Evolutionary conservation across 1,140 invertebrate genomes (phyloP), one percentile per base, ranked within the genome.

Genomic region (Brachionus rubens): DNA sequence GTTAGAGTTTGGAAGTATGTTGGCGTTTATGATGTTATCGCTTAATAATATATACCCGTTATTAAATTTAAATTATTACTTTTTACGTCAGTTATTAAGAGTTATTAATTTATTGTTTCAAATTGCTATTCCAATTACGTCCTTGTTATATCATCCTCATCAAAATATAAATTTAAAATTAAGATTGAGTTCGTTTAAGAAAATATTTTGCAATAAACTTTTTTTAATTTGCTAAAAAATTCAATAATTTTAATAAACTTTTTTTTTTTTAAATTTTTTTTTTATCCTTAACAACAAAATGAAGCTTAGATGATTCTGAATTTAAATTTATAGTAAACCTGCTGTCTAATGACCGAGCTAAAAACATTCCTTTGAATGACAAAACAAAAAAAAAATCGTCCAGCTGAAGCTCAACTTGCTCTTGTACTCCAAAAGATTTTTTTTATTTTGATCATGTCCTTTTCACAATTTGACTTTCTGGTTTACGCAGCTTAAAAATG

Each of bases 21-120:
- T 65, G 3, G 40, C 41, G 41, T 65, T 65, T 26, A 65, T 65
- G 59, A 43, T 65, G 36, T n/a, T 65, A 43, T 65, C 59, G 3
- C 43, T 65, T 14, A 43, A 43, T 41, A 65, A 65, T 43, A 43
- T 65, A 26, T 46, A n/a, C 24, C 59, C 59, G 10, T 43, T 41
- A 24, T 65, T 65, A n/a, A 65, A 65, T 26, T 43, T 21, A 16
- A 65, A 65, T 65, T 65, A 30, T 24, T 65, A 65, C 19, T 65
- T 14, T 65, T 65, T 65, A 9, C 33, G 59, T 24, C 59, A 65
- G 21, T 43, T 41, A 12, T 43, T 65, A 12, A 21, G 59, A 46
- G 24, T 65, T 43, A 1, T 46, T n/a, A 65, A 65, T 26, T 65
- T 65, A 43, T 21, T 14, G 3, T 65, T 41, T 65, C 59, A 65